Conservation (phyloP, 2,113 vertebrate genomes). For the Grallaria varia region DNA sequence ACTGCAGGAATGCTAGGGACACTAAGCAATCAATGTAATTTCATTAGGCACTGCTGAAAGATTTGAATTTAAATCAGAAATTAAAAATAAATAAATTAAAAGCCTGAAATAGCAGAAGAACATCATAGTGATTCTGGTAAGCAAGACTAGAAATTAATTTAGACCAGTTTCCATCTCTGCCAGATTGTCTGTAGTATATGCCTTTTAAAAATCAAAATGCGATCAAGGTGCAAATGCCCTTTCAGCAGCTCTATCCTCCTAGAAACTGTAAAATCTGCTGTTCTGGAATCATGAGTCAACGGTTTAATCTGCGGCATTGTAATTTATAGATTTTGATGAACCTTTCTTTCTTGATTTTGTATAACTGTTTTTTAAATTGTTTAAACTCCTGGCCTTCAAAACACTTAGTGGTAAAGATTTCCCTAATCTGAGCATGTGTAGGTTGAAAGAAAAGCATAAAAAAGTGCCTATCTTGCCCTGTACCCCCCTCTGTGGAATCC, state of each 20-base stretch:
- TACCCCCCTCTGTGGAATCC: not conserved
- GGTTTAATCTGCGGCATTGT: not conserved
- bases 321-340: not conserved
- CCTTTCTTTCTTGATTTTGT: not conserved
- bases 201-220: not conserved
- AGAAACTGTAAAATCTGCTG: not conserved
- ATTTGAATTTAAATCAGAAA: not conserved
- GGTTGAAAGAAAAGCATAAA: not conserved
- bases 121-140: not conserved
- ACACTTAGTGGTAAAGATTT: not conserved
- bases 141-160: not conserved
- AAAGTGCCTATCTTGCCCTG: not conserved
- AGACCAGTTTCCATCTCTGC: not conserved
- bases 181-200: not conserved
- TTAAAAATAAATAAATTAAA: not conserved
- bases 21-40: not conserved
- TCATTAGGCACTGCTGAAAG: not conserved
- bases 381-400: not conserved
- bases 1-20: not conserved
- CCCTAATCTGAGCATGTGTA: not conserved
- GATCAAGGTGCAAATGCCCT: not conserved
- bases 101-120: not conserved
- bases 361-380: not conserved
- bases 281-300: not conserved
- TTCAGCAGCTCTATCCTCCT: not conserved